Evolutionary conservation across 1,140 invertebrate genomes (phyloP), one percentile per base, ranked within the genome.

Genomic region (Calliphora vicina): DNA sequence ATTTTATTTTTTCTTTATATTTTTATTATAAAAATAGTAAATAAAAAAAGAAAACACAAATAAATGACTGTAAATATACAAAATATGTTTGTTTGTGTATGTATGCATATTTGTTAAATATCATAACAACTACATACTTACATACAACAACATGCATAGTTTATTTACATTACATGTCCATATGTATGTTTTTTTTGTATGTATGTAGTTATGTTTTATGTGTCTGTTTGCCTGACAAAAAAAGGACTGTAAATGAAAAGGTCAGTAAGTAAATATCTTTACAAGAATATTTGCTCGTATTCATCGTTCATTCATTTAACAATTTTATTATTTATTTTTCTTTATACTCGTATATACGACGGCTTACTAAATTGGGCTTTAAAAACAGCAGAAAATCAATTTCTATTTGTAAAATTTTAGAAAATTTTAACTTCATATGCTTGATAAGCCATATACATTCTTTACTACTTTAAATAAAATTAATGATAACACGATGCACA

Each of bases 311-410:
- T 67, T 67, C 2, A 67, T 20, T 67, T 67, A 67, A 67, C 57
- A 67, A 67, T 67, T 20, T 67, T 67, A 67, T 67, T 67, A 67
- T 67, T 20, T 67, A 67, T 67, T 67, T 67, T 67, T 67, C n/a
- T 67, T 67, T 67, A 35, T 35, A 4, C 29, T 35, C 29, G 8
- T 35, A 35, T 35, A 35, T 35, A 35, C 35, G 35, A 35, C 6
- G 1, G 6, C 35, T 8, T 5, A 0, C 5, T 35, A 5, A 35
- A 5, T 5, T 8, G 35, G 5, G 10, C 35, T 2, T 35, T 35
- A 35, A 35, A 10, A 2, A 35, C 0, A 2, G 1, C 35, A 35
- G 1, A 35, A 35, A n/a, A n/a, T n/a, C n/a, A n/a, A n/a, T n/a
- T n/a, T n/a, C n/a, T n/a, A n/a, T n/a, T n/a, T n/a, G n/a, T n/a